phyloP scores from a whole-genome alignment of 2,113 vertebrate species.

The Camelus bactrianus region DNA sequence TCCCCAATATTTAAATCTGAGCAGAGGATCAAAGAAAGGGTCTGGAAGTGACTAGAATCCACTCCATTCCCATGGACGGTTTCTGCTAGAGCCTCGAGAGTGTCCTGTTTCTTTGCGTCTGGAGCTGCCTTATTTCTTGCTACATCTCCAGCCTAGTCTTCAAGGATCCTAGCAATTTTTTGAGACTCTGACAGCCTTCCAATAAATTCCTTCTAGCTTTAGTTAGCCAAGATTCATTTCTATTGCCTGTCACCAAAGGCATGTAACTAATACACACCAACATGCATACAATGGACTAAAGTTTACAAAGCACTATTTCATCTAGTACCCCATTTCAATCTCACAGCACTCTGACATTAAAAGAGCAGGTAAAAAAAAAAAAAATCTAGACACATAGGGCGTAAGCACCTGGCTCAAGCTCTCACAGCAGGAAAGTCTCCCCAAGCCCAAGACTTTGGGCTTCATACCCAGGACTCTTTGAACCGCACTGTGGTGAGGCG shows the following conservation, averaged over 20 bases:
- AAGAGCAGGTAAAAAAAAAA: neutral
- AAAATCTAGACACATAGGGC: neutral
- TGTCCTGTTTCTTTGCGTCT: neutral
- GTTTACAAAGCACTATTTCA: neutral
- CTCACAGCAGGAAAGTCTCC: neutral
- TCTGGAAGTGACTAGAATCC: neutral
- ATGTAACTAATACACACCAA: neutral
- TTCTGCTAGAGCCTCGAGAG: neutral
- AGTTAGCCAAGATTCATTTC: slow-evolving; percentile 38
- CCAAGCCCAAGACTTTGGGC: neutral
- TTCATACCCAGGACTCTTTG: neutral
- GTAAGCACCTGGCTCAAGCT: neutral
- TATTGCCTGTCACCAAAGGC: neutral
- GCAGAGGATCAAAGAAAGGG: neutral
- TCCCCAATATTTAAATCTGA: neutral
- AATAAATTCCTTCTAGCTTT: neutral
- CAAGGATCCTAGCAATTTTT: neutral
- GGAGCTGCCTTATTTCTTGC: neutral
- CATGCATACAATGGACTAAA: neutral
- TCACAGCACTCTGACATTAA: neutral
- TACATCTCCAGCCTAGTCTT: neutral
- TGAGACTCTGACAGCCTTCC: neutral
- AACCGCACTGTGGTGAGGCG: neutral
- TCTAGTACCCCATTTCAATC: neutral
- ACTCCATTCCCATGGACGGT: accelerated